Percentiles rank a stretch among this genome's conserved stretches.
Evolutionary conservation across 2,888 invertebrate genomes (phyloP).

Genomic region (Maniola hyperantus): DNA sequence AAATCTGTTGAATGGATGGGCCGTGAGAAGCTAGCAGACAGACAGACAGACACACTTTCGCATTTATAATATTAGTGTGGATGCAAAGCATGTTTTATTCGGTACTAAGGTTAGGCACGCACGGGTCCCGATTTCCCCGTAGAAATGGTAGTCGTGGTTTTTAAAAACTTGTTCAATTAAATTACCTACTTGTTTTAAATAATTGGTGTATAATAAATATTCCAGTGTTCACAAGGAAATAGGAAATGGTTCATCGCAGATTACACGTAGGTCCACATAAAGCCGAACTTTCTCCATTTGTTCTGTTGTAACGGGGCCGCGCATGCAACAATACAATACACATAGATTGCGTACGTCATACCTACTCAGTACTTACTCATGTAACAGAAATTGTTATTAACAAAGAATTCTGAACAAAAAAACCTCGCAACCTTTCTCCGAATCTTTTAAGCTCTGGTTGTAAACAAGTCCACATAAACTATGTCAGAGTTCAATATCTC

Average conservation of each 20-base stretch:
- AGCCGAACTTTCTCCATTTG: slow-evolving; percentile 75
- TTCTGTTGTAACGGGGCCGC: slow-evolving; percentile 60
- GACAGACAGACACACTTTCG: no score
- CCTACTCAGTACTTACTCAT: slow-evolving; percentile 40
- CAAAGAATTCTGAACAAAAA: slow-evolving; percentile 12
- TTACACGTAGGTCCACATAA: slow-evolving; percentile 59
- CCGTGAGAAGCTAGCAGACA: no score
- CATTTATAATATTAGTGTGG: no score
- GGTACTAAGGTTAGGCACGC: no score
- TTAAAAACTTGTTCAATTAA: no score
- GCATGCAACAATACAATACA: slow-evolving; percentile 52
- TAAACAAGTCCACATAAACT: not conserved
- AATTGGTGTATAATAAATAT: slow-evolving; percentile 13
- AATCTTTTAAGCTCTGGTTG: not conserved
- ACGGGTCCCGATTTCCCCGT: no score
- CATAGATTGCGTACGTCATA: slow-evolving; percentile 44
- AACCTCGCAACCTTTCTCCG: slow-evolving; percentile 16
- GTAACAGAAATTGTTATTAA: slow-evolving; percentile 38
- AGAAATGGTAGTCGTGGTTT: no score
- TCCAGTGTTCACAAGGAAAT: slow-evolving; percentile 50
- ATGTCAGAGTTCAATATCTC: not conserved
- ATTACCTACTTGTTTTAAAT: no score
- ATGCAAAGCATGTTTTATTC: no score
- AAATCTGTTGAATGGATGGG: no score
- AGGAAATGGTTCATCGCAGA: slow-evolving; percentile 60